These are phyloP conservation scores for Psittacara wagleri DNA, from an alignment of 2,113 vertebrate species.

Conservation along the genomic window DNA sequence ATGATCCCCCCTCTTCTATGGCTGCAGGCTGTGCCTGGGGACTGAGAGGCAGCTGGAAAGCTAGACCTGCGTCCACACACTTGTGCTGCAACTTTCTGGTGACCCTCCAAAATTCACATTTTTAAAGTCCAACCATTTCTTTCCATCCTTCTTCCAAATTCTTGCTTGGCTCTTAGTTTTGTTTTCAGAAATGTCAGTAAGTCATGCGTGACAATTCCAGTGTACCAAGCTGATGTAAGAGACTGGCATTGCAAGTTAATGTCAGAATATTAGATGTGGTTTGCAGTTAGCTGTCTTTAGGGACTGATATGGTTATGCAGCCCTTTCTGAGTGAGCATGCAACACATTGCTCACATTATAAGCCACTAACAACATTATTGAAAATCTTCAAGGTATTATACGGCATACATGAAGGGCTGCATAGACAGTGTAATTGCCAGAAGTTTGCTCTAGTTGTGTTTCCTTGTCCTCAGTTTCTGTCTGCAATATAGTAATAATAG, in stretches of 20 bases:
- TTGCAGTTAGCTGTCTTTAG: not conserved
- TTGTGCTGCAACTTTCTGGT: not conserved
- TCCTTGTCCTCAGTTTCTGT: not conserved
- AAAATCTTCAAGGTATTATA: not conserved
- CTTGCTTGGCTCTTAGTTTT: not conserved
- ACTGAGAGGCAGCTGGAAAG: not conserved
- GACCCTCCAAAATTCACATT: not conserved
- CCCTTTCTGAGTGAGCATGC: not conserved
- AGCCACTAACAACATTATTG: not conserved
- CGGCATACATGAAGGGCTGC: not conserved
- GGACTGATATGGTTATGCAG: not conserved
- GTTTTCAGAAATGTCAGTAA: not conserved
- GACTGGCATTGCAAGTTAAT: not conserved
- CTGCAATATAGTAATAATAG: not conserved
- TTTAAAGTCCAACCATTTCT: not conserved
- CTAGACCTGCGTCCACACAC: rapidly evolving
- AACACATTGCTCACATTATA: not conserved
- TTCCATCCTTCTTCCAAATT: not conserved
- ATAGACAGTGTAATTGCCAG: not conserved
- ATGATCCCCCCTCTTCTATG: rapidly evolving
- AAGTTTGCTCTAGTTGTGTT: not conserved
- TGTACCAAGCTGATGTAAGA: not conserved
- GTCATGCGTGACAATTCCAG: not conserved
- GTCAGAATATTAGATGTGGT: not conserved
- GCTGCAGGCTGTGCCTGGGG: rapidly evolving